Percentiles rank a stretch among this genome's conserved stretches.
These are phyloP conservation scores for Epinephelus malabaricus DNA, from an alignment of 2,797 vertebrate species.

Conservation along the genomic window DNA sequence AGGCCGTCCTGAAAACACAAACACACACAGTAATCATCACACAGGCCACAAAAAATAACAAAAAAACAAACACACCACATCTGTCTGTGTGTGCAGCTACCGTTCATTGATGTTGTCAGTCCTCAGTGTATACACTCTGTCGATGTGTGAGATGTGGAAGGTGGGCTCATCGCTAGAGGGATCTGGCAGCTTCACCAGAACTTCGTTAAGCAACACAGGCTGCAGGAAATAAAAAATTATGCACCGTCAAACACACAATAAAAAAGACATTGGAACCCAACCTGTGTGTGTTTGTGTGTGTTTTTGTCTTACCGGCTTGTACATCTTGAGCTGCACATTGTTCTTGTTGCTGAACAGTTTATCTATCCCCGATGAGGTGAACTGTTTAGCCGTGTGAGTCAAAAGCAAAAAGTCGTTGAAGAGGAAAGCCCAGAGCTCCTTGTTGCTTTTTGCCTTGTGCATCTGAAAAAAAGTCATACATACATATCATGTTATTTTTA, in stretches of 20 bases:
- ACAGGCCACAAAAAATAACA: not conserved
- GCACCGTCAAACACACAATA: not conserved
- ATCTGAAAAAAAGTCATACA: constrained; percentile 60
- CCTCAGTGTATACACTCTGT: constrained; percentile 93
- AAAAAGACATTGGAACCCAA: too few species aligned
- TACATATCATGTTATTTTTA: not conserved
- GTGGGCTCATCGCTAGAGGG: constrained; percentile 95
- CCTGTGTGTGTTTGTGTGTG: not conserved
- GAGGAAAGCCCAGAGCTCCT: constrained; percentile 95
- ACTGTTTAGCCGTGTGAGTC: constrained; percentile 93
- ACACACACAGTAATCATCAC: not conserved
- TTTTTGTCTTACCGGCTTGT: constrained; percentile 91
- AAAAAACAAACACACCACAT: not conserved
- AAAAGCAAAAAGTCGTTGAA: constrained; percentile 98
- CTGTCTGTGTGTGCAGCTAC: constrained; percentile 73
- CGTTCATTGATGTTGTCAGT: constrained; percentile 97
- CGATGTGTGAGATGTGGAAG: constrained; percentile 98
- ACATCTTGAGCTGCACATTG: constrained; percentile 94
- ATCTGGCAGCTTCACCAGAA: constrained; percentile 96
- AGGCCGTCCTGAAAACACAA: constrained; percentile 89
- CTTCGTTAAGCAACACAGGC: constrained; percentile 97
- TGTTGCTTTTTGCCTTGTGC: constrained; percentile 92
- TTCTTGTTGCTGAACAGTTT: constrained; percentile 94
- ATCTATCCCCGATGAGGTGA: constrained; percentile 90
- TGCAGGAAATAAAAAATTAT: constrained; percentile 62